A percentile compares a stretch with the other conserved stretches of the same genome.
phyloP scores from a whole-genome alignment of 1,140 invertebrate genomes.

The Procambarus clarkii region DNA sequence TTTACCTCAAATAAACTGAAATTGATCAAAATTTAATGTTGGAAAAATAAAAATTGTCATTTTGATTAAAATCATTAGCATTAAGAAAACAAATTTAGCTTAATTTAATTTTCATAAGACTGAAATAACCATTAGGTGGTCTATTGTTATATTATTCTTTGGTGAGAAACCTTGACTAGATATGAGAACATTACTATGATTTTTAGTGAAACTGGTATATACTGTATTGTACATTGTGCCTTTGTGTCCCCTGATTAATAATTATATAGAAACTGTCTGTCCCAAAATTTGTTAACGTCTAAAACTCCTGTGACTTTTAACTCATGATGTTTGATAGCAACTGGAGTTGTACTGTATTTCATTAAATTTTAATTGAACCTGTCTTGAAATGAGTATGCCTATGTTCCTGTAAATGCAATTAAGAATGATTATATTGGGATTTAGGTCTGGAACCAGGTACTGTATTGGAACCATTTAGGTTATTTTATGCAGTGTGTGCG shows the following conservation, averaged over 20 bases:
- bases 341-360: neutral
- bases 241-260: neutral
- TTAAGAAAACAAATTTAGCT: too few species aligned
- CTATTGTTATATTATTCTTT: too few species aligned
- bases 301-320: neutral
- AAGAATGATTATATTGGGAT: neutral
- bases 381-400: neutral
- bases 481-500: too few species aligned
- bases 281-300: neutral
- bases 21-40: neutral
- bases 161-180: neutral
- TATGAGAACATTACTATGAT: neutral
- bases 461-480: too few species aligned
- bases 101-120: neutral
- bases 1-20: neutral
- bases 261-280: neutral
- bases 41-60: too few species aligned
- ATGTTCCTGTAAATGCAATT: neutral
- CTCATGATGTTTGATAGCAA: neutral
- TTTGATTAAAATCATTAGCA: too few species aligned
- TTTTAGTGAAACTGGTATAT: neutral
- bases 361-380: neutral
- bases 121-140: neutral
- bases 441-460: neutral
- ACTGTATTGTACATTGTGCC: neutral